Percentiles rank a stretch among this genome's conserved stretches.
Evolutionary conservation across 1,140 invertebrate species (phyloP).

Genomic region (Babylonia areolata): DNA sequence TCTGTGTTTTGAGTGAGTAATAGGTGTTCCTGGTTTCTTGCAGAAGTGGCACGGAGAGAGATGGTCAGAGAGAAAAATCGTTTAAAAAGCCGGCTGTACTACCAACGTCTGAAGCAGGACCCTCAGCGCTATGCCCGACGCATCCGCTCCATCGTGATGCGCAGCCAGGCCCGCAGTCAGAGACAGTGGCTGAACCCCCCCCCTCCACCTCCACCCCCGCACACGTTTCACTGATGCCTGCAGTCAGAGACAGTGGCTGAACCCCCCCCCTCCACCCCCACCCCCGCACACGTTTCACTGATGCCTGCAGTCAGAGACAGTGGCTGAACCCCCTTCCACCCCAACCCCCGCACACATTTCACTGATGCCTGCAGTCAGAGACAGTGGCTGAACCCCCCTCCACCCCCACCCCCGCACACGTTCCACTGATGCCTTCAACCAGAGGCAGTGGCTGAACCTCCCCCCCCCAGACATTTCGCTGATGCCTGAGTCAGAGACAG

Average conservation of each 20-base stretch:
- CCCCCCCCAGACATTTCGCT: too few species aligned
- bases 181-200: background rate
- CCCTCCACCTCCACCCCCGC: background rate
- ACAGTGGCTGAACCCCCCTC: too few species aligned
- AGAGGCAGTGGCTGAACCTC: too few species aligned
- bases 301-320: too few species aligned
- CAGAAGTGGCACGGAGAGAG: background rate
- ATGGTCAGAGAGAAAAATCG: background rate
- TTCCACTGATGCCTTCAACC: too few species aligned
- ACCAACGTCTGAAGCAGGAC: slow-evolving; percentile 13
- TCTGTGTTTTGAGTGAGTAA: background rate
- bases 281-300: background rate
- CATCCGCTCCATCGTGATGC: background rate
- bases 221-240: too few species aligned
- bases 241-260: background rate
- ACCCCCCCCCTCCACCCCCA: background rate
- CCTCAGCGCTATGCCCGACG: slow-evolving; percentile 3
- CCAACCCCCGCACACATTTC: too few species aligned
- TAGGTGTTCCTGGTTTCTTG: slow-evolving; percentile 7
- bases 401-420: too few species aligned
- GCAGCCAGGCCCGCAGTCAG: background rate
- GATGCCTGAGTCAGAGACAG: too few species aligned
- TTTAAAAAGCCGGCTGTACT: background rate
- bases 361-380: too few species aligned
- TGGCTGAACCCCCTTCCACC: too few species aligned